phyloP scores from a whole-genome alignment of 2,797 vertebrate genomes.

The Xenops minutus region DNA sequence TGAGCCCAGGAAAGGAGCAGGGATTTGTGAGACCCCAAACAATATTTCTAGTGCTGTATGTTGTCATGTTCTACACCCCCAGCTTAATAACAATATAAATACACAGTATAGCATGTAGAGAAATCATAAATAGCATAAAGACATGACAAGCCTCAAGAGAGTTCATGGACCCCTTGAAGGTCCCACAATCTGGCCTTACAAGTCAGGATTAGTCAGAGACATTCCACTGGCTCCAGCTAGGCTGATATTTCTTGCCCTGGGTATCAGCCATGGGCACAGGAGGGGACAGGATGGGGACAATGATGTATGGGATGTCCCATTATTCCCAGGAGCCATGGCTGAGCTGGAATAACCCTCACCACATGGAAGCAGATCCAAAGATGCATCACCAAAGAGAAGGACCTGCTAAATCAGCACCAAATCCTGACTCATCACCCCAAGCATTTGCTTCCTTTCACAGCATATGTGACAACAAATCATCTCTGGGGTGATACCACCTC shows the following conservation, averaged over 20 bases:
- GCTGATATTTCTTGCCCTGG: not conserved
- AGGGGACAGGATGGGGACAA: fast-evolving
- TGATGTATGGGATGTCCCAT: fast-evolving
- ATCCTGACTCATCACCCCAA: not conserved
- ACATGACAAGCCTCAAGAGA: not conserved
- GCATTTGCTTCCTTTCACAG: not conserved
- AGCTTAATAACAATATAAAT: not conserved
- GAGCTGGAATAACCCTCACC: not conserved
- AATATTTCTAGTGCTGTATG: not conserved
- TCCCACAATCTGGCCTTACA: not conserved
- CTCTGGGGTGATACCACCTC: not conserved
- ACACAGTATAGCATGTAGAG: not conserved
- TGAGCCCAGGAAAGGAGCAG: not conserved
- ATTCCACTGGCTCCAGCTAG: not conserved
- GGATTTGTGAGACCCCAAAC: not conserved
- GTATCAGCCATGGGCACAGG: not conserved
- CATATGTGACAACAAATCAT: not conserved
- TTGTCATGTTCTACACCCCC: not conserved
- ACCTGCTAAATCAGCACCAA: not conserved
- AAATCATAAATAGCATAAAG: not conserved
- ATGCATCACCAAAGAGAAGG: not conserved
- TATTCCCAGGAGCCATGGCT: not conserved
- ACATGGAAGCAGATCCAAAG: not conserved
- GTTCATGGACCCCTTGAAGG: not conserved
- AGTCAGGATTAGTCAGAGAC: not conserved